Evolutionary conservation across 2,888 invertebrate genomes (phyloP).

Genomic region (Drosophila nr. fundita): DNA sequence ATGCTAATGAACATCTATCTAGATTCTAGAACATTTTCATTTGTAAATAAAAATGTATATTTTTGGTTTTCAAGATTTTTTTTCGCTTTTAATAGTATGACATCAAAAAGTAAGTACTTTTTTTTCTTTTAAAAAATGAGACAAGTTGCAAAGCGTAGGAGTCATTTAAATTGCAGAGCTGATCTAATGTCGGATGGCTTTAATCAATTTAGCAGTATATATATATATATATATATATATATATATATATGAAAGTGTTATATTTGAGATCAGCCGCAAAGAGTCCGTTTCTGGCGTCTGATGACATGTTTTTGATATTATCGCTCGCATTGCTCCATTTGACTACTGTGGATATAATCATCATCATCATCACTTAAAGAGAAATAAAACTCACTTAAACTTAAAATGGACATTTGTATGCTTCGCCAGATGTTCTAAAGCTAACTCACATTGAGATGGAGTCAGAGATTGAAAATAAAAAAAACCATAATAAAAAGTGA

Average conservation of each 20-base stretch:
- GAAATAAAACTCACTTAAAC: constrained; percentile 64
- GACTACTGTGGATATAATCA: constrained; percentile 32
- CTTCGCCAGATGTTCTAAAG: constrained; percentile 22
- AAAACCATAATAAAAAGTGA: constrained; percentile 8
- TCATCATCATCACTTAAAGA: constrained; percentile 63
- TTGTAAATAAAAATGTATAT: neutral
- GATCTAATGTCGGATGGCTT: constrained; percentile 22
- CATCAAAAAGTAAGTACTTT: constrained; percentile 1
- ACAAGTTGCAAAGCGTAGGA: constrained; percentile 6
- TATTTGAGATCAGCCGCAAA: neutral
- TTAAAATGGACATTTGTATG: constrained; percentile 60
- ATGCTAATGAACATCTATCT: neutral
- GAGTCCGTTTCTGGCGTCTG: neutral
- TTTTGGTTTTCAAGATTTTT: neutral
- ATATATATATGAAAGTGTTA: neutral
- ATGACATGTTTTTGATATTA: constrained; percentile 53
- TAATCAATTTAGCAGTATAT: constrained; percentile 14
- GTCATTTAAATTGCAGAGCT: constrained; percentile 17
- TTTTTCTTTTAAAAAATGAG: neutral
- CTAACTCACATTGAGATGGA: constrained; percentile 13
- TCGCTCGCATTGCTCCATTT: constrained; percentile 13
- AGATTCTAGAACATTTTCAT: neutral
- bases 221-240: constrained; percentile 7
- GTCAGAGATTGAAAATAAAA: constrained; percentile 24
- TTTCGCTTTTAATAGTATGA: neutral